Evolutionary conservation across 2,797 vertebrate genomes (phyloP), one percentile per base, ranked within the genome.

Genomic region (Myotis planiceps): DNA sequence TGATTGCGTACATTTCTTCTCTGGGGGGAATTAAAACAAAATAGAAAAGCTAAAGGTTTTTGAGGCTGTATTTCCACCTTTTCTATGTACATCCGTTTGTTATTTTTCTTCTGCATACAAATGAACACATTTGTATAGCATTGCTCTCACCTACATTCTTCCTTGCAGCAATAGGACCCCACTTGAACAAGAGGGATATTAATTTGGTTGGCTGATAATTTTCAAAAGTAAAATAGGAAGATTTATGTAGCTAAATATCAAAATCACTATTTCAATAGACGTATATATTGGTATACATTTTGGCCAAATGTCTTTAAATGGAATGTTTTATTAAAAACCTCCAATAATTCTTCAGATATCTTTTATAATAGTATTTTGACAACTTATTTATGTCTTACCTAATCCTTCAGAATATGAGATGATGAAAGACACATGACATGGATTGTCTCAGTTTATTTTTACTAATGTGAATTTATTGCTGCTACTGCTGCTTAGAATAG

Each of bases 361-460:
- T 49, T 23, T 51, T 74, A 63, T 32, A 78, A 78, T 63, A 81
- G 58, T 78, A 66, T 90, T 76, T 86, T 82, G 63, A 68, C 45
- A 81, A 4, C 47, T 93, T 68, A 69, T 42, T 66, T 74, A 27
- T 63, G 23, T 60, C 37, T 69, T 69, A 58, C 34, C 68, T 58
- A 55, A 19, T 32, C 66, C 75, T 96, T 97, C 85, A 78, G 37
- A 86, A 49, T 90, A 60, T 13, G 71, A 92, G 92, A 63, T 47
- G 39, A 58, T 82, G 74, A 80, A 84, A 92, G 87, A 92, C 51
- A 93, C 75, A 63, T 68, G 65, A 87, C 5, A 6, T 90, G 58
- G 92, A 91, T 87, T 97, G 74, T 95, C 94, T 94, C 92, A 7
- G 84, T 93, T 96, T 95, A 72, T 96, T 97, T 95, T 96, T 96